Conservation (phyloP, 2,797 vertebrate species). For the Coilia nasus region DNA sequence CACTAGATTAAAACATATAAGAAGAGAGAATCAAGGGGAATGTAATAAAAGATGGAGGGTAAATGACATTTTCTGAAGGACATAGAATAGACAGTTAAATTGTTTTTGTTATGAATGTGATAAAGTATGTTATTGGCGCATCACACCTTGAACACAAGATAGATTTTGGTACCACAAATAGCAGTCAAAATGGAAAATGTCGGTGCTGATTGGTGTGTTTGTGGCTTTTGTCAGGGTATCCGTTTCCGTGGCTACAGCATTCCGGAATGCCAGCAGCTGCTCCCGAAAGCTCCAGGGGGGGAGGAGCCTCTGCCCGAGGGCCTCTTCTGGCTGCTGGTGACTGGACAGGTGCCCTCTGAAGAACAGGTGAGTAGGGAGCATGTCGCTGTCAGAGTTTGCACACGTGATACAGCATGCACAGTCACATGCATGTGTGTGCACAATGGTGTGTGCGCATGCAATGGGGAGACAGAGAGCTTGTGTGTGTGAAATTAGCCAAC, state of each 20-base stretch:
- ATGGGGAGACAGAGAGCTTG: too few relatives aligned
- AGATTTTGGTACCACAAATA: constrained; percentile 26
- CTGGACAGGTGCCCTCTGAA: constrained; percentile 88
- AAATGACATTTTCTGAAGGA: too few relatives aligned
- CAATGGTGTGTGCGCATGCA: too few relatives aligned
- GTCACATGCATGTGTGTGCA: background rate
- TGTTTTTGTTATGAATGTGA: too few relatives aligned
- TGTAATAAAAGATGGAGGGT: too few relatives aligned
- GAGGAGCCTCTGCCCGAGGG: constrained; percentile 93
- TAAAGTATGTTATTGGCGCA: too few relatives aligned
- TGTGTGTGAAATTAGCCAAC: too few relatives aligned
- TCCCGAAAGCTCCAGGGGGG: constrained; percentile 89
- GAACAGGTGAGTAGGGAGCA: constrained; percentile 85
- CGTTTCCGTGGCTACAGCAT: constrained; percentile 95
- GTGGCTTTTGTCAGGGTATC: constrained; percentile 80
- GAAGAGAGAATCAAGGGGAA: background rate
- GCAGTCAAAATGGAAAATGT: background rate
- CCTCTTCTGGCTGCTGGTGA: constrained; percentile 96
- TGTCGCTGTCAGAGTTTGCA: background rate
- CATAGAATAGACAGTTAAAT: too few relatives aligned
- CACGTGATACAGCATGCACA: background rate
- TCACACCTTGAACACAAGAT: background rate
- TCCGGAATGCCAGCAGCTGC: constrained; percentile 91
- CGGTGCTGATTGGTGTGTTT: background rate
- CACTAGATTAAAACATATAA: background rate